Evolutionary conservation across 1,140 invertebrate species (phyloP).

Genomic region (Camponotus vicinus): DNA sequence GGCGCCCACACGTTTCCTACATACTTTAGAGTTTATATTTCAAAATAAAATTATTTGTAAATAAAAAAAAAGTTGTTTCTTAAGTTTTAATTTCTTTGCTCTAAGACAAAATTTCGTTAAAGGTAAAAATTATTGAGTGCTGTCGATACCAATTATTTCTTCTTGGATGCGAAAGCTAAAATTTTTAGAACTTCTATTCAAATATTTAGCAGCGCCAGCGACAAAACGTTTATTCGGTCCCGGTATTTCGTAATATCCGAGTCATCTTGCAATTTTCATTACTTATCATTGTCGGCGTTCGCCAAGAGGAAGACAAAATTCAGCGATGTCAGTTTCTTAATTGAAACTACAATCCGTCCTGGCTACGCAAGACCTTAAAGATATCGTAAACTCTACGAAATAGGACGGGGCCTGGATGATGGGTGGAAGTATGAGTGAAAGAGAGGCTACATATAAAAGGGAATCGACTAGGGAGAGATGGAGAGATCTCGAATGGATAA

Average conservation of each 20-base stretch:
- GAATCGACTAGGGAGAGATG: conserved; percentile 43
- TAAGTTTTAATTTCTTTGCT: background rate
- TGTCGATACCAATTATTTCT: background rate
- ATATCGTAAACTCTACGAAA: conserved; percentile 63
- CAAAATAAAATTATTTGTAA: background rate
- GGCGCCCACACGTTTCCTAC: background rate
- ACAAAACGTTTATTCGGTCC: background rate
- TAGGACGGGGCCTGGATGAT: conserved; percentile 46
- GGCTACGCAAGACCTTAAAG: conserved; percentile 44
- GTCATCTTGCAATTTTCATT: conserved; percentile 24
- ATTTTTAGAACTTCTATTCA: background rate
- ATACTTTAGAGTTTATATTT: background rate
- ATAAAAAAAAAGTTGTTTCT: background rate
- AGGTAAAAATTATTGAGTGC: background rate
- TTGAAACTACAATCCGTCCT: conserved; percentile 57
- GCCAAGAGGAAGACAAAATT: conserved; percentile 17
- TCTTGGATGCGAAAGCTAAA: background rate
- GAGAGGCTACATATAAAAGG: conserved; percentile 13
- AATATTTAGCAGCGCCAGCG: background rate
- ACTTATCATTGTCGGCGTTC: conserved; percentile 1
- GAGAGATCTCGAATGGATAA: conserved; percentile 40
- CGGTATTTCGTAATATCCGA: background rate
- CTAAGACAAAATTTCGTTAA: background rate
- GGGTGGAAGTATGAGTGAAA: conserved; percentile 46
- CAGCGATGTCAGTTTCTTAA: conserved; percentile 43